Evolutionary conservation across 2,113 vertebrate genomes (phyloP).

Genomic region (Phalacrocorax carbo): DNA sequence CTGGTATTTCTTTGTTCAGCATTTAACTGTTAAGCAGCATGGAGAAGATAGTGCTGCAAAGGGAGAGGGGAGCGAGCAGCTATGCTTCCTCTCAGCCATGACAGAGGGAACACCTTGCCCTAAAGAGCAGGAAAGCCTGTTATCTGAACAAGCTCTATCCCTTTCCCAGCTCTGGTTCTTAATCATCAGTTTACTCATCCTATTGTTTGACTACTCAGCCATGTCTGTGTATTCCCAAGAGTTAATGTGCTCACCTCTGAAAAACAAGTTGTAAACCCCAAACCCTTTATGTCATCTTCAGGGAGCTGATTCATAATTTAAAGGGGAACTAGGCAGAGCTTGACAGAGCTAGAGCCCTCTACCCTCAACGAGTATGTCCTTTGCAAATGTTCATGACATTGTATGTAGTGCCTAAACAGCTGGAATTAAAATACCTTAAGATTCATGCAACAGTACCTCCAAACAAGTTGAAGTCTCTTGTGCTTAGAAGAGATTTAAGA

Average conservation of each 20-base stretch:
- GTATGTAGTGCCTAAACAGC: not conserved
- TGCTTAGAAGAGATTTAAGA: not conserved
- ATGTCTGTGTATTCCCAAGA: not conserved
- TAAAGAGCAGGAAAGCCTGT: not conserved
- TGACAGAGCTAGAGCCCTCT: not conserved
- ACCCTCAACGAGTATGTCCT: not conserved
- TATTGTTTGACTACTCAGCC: not conserved
- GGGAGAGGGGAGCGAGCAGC: not conserved
- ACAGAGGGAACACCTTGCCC: not conserved
- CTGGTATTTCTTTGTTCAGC: not conserved
- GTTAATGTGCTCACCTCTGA: not conserved
- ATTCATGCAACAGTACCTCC: not conserved
- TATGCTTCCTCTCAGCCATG: not conserved
- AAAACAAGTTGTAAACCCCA: not conserved
- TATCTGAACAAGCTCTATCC: not conserved
- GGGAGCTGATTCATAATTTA: not conserved
- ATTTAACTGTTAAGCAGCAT: not conserved
- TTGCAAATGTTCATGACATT: not conserved
- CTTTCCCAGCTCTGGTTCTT: not conserved
- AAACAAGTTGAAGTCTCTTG: not conserved
- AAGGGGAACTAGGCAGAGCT: not conserved
- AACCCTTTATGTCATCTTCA: not conserved
- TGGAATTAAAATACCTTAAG: not conserved
- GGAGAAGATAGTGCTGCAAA: not conserved
- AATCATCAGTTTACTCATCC: not conserved